A percentile compares a stretch with the other conserved stretches of the same genome.
phyloP scores from a whole-genome alignment of 2,113 vertebrate genomes.

The Heterotilapia buettikoferi region DNA sequence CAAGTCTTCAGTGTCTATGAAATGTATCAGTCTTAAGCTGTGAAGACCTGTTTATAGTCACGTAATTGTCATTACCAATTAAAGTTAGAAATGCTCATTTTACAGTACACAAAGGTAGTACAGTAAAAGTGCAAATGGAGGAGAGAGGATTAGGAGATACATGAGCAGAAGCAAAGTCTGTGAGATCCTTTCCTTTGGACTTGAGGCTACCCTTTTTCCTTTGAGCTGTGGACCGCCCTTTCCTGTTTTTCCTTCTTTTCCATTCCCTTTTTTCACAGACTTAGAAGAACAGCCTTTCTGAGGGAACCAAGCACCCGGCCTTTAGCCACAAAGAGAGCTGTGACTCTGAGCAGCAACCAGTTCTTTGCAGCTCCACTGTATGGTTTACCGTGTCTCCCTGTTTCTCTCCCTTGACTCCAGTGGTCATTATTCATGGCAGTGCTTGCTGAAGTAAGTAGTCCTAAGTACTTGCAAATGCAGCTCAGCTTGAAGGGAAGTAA shows the following conservation, averaged over 20 bases:
- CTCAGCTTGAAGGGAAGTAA: neutral
- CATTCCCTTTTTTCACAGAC: constrained; percentile 34
- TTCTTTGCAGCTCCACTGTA: neutral
- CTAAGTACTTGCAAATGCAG: constrained; percentile 1
- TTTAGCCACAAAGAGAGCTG: constrained; percentile 5
- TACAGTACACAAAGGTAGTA: neutral
- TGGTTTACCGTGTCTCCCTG: neutral
- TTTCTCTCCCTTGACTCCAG: neutral
- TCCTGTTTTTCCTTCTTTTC: constrained; percentile 68
- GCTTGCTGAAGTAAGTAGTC: constrained; percentile 3
- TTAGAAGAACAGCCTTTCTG: constrained; percentile 27
- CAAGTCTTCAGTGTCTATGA: neutral
- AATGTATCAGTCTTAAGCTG: neutral
- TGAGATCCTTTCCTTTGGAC: neutral
- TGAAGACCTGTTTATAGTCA: neutral
- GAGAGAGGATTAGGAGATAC: neutral
- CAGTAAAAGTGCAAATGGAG: neutral
- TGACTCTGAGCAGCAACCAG: constrained; percentile 5
- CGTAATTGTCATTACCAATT: neutral
- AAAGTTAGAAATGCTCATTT: neutral
- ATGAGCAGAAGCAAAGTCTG: neutral
- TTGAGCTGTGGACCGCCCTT: constrained; percentile 40
- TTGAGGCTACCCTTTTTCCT: neutral
- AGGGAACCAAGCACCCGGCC: neutral
- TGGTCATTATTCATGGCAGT: constrained; percentile 18